These are phyloP conservation scores for Agelastica alni DNA, from an alignment of 2,888 invertebrate species.

Conservation along the genomic window DNA sequence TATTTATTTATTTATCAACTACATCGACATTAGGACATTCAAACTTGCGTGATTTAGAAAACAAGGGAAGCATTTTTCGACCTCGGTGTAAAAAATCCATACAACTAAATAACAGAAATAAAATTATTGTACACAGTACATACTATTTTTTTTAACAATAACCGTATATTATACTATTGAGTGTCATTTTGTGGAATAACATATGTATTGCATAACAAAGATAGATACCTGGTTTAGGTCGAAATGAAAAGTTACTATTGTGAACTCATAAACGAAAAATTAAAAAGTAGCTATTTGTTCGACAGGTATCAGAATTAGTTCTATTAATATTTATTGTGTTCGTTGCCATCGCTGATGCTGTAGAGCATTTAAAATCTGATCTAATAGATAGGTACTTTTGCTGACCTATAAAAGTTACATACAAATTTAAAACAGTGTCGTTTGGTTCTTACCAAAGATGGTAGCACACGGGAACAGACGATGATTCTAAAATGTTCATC, in stretches of 20 bases:
- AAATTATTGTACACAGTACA: slow-evolving; percentile 55
- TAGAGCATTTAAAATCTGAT: no score
- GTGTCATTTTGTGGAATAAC: slow-evolving; percentile 26
- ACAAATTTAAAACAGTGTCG: no score
- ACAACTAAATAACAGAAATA: slow-evolving; percentile 48
- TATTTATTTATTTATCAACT: no score
- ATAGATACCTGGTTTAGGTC: slow-evolving; percentile 28
- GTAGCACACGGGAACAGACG: no score
- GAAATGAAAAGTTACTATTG: slow-evolving; percentile 29
- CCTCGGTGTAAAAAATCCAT: not conserved
- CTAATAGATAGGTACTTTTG: no score
- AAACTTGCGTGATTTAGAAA: no score
- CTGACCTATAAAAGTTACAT: no score
- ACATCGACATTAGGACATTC: no score
- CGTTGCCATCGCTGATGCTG: no score
- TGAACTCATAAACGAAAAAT: slow-evolving; percentile 29
- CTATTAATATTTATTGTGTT: no score
- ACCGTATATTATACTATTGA: slow-evolving; percentile 51
- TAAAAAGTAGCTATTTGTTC: slow-evolving; percentile 35
- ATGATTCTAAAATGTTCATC: no score
- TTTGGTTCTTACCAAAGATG: no score
- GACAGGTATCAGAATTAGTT: not conserved
- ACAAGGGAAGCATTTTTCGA: slow-evolving; percentile 3
- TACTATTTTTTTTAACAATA: slow-evolving; percentile 49
- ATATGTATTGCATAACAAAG: slow-evolving; percentile 24